These are phyloP conservation scores for Byasa hedistus DNA, from an alignment of 2,888 invertebrate genomes.

Conservation along the genomic window DNA sequence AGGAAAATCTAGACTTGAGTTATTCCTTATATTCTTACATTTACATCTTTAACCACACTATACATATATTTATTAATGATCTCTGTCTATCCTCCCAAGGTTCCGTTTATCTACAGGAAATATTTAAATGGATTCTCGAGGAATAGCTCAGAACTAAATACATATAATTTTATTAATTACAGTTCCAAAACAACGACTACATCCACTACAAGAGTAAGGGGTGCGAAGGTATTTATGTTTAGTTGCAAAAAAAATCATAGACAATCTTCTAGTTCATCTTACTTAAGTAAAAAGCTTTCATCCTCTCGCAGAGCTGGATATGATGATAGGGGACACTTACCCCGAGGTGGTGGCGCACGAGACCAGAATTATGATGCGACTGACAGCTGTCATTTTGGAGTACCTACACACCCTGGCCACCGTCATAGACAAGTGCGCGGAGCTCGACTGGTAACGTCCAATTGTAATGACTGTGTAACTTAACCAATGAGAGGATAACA, in stretches of 20 bases:
- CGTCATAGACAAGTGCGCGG: conserved; percentile 81
- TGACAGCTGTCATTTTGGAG: conserved; percentile 82
- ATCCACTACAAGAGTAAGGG: conserved; percentile 86
- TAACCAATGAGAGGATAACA: too few relatives aligned
- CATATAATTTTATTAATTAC: conserved; percentile 36
- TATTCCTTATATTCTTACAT: too few relatives aligned
- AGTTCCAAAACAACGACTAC: conserved; percentile 83
- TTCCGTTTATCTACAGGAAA: too few relatives aligned
- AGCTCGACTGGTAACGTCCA: conserved; percentile 84
- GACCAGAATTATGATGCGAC: conserved; percentile 85
- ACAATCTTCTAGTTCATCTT: too few relatives aligned
- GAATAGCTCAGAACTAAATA: too few relatives aligned
- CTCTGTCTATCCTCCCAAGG: too few relatives aligned
- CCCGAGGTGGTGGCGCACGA: conserved; percentile 90
- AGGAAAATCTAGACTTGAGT: too few relatives aligned
- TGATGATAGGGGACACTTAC: conserved; percentile 87
- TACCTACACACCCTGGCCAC: conserved; percentile 77
- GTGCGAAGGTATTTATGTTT: conserved; percentile 72
- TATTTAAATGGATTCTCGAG: too few relatives aligned
- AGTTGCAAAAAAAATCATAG: too few relatives aligned
- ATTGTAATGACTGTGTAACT: conserved; percentile 9
- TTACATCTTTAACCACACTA: too few relatives aligned
- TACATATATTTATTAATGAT: too few relatives aligned
- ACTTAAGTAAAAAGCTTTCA: too few relatives aligned
- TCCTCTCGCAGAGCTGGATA: conserved; percentile 82